phyloP scores from a whole-genome alignment of 1,140 invertebrate species.

The Drosophila auraria region DNA sequence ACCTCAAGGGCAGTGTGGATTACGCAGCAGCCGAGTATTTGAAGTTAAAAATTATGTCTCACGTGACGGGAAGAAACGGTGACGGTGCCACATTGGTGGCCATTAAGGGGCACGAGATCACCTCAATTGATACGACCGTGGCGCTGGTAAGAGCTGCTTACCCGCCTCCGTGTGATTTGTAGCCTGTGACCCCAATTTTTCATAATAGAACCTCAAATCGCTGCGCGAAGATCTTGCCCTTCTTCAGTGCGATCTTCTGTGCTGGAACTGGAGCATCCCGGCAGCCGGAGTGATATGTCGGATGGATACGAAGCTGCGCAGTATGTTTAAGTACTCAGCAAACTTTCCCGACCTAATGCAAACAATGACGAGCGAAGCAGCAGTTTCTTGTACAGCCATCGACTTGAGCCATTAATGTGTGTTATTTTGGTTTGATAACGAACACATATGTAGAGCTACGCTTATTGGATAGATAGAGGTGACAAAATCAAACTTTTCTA shows the following conservation, averaged over 20 bases:
- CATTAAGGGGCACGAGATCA: constrained; percentile 88
- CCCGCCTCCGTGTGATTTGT: not conserved
- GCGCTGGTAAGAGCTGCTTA: constrained; percentile 86
- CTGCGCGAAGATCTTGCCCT: constrained; percentile 69
- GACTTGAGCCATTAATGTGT: constrained; percentile 31
- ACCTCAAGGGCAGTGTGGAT: constrained; percentile 70
- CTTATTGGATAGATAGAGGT: not conserved
- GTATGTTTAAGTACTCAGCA: constrained; percentile 70
- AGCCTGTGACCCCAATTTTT: not conserved
- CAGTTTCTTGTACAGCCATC: constrained; percentile 13
- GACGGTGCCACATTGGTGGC: constrained; percentile 84
- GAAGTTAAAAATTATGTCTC: constrained; percentile 65
- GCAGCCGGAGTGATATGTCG: constrained; percentile 79
- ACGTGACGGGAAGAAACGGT: constrained; percentile 41
- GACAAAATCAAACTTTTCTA: not conserved
- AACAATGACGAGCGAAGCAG: constrained; percentile 23
- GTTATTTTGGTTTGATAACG: constrained; percentile 10
- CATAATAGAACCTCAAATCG: constrained; percentile 68
- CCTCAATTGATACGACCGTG: constrained; percentile 88
- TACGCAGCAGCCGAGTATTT: constrained; percentile 80
- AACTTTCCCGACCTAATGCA: constrained; percentile 65
- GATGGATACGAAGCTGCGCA: constrained; percentile 62
- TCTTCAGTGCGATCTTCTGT: constrained; percentile 70
- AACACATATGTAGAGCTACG: not conserved
- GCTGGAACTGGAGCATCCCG: constrained; percentile 81